phyloP scores from a whole-genome alignment of 2,888 invertebrate species.

The Napeogenes inachia region DNA sequence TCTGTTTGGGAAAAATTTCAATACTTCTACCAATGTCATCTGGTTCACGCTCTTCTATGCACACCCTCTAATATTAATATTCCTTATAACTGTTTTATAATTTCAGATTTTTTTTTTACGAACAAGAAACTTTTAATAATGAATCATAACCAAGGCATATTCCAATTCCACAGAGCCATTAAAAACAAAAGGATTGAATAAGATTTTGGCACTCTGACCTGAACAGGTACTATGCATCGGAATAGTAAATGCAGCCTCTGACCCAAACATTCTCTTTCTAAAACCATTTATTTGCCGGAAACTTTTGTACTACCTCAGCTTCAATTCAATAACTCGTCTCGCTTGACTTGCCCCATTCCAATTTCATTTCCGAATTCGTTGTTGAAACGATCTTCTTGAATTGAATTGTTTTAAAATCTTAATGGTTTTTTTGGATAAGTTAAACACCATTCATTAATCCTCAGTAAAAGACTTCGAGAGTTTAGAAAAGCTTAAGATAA shows the following conservation, averaged over 20 bases:
- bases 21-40: no score
- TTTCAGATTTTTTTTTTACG: no score
- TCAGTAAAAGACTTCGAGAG: not conserved
- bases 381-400: conserved; percentile 19
- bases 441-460: conserved; percentile 1
- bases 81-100: no score
- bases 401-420: conserved; percentile 26
- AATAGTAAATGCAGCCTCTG: conserved; percentile 34
- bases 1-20: no score
- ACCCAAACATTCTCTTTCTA: conserved; percentile 29
- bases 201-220: not conserved
- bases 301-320: conserved; percentile 31
- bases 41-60: no score
- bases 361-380: conserved; percentile 28
- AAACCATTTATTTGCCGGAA: conserved; percentile 33
- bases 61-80: no score
- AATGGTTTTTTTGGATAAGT: conserved; percentile 17
- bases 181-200: no score
- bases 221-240: conserved; percentile 19
- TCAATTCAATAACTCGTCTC: conserved; percentile 33
- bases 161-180: no score
- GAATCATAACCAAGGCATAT: no score
- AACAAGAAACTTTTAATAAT: no score
- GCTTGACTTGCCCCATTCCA: conserved; percentile 26
- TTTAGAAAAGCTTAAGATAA: no score